phyloP scores from a whole-genome alignment of 2,113 vertebrate species.

The Tamias sibiricus region DNA sequence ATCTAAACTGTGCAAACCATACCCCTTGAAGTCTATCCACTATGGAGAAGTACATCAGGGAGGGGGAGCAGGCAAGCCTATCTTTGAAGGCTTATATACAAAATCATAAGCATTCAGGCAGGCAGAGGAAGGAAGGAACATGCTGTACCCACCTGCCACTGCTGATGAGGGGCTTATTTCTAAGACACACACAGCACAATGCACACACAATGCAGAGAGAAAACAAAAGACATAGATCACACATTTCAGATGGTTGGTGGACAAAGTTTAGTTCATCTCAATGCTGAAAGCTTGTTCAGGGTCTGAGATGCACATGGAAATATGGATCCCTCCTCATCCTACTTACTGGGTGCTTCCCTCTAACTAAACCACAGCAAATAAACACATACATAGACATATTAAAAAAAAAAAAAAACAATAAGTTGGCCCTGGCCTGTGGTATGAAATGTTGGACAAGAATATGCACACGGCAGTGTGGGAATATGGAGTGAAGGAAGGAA shows the following conservation, averaged over 20 bases:
- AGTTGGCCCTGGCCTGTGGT: neutral
- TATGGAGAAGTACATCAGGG: neutral
- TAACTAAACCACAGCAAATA: conserved; percentile 16
- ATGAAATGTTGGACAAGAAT: conserved; percentile 33
- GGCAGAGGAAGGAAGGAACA: conserved; percentile 83
- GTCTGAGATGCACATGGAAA: conserved; percentile 44
- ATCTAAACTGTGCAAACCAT: neutral
- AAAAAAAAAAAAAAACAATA: neutral
- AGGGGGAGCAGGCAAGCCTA: conserved; percentile 63
- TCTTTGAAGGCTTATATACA: conserved; percentile 53
- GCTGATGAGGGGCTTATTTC: conserved; percentile 85
- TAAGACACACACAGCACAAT: conserved; percentile 86
- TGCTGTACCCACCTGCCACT: conserved; percentile 85
- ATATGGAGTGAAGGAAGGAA: neutral
- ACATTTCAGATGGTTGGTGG: conserved; percentile 84
- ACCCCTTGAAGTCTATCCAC: neutral
- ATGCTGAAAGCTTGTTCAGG: conserved; percentile 50
- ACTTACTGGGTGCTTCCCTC: neutral
- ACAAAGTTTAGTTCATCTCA: conserved; percentile 69
- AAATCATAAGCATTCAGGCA: conserved; percentile 76
- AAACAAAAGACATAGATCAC: conserved; percentile 84
- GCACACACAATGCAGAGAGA: conserved; percentile 81
- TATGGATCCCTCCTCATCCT: neutral
- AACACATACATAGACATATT: conserved; percentile 13
- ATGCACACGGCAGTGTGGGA: neutral